A percentile compares a stretch with the other conserved stretches of the same genome.
Evolutionary conservation across 2,797 vertebrate species (phyloP).

Genomic region (Molossus molossus): DNA sequence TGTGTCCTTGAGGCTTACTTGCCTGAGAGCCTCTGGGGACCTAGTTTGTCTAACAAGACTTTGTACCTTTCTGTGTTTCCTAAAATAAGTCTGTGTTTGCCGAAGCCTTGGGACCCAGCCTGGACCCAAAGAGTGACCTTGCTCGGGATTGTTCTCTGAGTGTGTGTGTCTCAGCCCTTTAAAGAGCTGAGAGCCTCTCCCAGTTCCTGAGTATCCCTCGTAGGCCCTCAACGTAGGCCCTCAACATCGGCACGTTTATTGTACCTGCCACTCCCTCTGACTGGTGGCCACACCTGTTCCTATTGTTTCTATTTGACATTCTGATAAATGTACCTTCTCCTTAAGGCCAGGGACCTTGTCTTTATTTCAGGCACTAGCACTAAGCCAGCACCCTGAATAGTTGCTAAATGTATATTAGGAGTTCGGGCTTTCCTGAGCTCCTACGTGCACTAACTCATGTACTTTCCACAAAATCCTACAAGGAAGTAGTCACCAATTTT

Average conservation of each 20-base stretch:
- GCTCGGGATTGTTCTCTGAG: neutral
- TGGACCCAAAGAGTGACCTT: constrained; percentile 19
- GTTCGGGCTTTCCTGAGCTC: neutral
- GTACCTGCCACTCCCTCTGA: neutral
- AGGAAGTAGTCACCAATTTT: neutral
- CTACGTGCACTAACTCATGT: neutral
- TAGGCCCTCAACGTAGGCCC: neutral
- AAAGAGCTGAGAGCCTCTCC: neutral
- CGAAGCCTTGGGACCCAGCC: neutral
- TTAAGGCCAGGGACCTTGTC: constrained; percentile 24
- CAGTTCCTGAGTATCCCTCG: neutral
- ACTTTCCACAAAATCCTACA: neutral
- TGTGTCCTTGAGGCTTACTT: neutral
- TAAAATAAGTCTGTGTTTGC: constrained; percentile 55
- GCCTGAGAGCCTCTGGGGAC: neutral
- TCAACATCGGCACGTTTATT: neutral
- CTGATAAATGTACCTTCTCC: constrained; percentile 17
- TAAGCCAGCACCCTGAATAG: neutral
- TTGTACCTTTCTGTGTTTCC: neutral
- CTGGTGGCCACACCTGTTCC: neutral
- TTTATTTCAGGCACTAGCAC: neutral
- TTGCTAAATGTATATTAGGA: neutral
- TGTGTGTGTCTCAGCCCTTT: neutral
- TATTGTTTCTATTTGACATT: constrained; percentile 60
- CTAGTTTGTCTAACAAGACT: constrained; percentile 35